A percentile compares a stretch with the other conserved stretches of the same genome.
phyloP scores from a whole-genome alignment of 2,888 invertebrate genomes.

The Drosophila prolongata region DNA sequence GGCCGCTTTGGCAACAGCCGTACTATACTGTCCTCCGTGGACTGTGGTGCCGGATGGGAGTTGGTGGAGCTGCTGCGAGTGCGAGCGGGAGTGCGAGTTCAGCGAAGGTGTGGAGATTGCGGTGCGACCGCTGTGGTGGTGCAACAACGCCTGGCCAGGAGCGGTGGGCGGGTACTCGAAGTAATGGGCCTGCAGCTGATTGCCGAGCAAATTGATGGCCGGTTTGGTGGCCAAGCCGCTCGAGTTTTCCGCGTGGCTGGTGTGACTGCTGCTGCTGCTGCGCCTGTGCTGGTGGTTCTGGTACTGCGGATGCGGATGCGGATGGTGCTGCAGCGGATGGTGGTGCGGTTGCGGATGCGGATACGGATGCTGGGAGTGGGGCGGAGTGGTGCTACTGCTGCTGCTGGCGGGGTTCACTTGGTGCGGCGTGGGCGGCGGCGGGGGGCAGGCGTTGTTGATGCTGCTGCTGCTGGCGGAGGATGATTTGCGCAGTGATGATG shows the following conservation, averaged over 20 bases:
- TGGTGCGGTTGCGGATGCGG: slow-evolving; percentile 14
- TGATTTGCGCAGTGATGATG: slow-evolving; percentile 83
- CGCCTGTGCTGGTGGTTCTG: slow-evolving; percentile 42
- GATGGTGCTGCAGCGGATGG: slow-evolving; percentile 22
- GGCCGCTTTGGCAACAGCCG: slow-evolving; percentile 69
- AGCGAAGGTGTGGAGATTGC: slow-evolving; percentile 74
- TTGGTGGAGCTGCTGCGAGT: slow-evolving; percentile 5
- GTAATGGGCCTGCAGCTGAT: slow-evolving; percentile 78
- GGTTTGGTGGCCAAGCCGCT: slow-evolving; percentile 62
- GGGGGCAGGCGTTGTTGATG: slow-evolving; percentile 80
- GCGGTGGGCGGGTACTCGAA: slow-evolving; percentile 76
- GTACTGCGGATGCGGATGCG: slow-evolving; percentile 31
- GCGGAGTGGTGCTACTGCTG: slow-evolving; percentile 39
- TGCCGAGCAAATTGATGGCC: slow-evolving; percentile 70
- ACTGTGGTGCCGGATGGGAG: slow-evolving; percentile 7
- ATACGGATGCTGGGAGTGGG: slow-evolving; percentile 42
- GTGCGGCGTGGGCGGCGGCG: slow-evolving; percentile 81
- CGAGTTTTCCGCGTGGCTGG: slow-evolving; percentile 45
- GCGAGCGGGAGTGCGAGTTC: slow-evolving; percentile 25
- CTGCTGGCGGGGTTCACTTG: slow-evolving; percentile 56
- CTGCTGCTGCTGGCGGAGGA: slow-evolving; percentile 80
- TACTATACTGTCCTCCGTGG: slow-evolving; percentile 44
- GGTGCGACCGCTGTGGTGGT: slow-evolving; percentile 41
- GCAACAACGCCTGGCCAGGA: slow-evolving; percentile 46
- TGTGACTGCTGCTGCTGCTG: slow-evolving; percentile 46